Evolutionary conservation across 2,888 invertebrate genomes (phyloP), one percentile per base, ranked within the genome.

Genomic region (Polylopha cassiicola): DNA sequence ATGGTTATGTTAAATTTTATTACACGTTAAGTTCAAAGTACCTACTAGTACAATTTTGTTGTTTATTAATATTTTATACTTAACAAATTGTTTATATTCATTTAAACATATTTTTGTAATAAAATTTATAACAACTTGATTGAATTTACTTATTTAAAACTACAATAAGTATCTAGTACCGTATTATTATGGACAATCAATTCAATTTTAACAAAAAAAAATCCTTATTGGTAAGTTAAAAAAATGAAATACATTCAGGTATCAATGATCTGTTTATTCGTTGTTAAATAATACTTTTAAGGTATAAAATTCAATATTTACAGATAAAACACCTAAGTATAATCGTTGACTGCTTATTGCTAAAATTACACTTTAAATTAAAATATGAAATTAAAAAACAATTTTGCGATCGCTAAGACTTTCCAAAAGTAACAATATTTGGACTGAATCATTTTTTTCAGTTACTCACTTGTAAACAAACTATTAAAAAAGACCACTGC

Each of bases 261-360:
- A 7, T 18, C 11, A 21, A 38, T 51, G 55, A 44, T 61, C 52
- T 62, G 55, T 58, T 34, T 47, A 48, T 43, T 66, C 61, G 58
- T 58, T 63, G 51, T 61, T 62, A 59, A 61, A 61, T 73, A 73
- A 73, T 73, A 73, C 70, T 73, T 69, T 60, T 55, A n/a, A 55
- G 61, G 63, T 67, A 58, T 55, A 61, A 62, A 64, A 65, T 44
- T 39, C 44, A 48, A 44, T 56, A 71, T 66, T 65, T 68, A 72
- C 57, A 56, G 27, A 46, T 49, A 50, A 50, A n/a, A n/a, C n/a
- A n/a, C n/a, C n/a, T n/a, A n/a, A n/a, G n/a, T n/a, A n/a, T n/a
- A 34, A 20, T 29, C 18, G 18, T 18, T 15, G 31, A 9, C 2
- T 20, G 8, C 20, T 26, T 26, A 36, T 9, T 3, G 15, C 8